These are phyloP conservation scores for Drosophila lini DNA, from an alignment of 1,140 invertebrate genomes.

Conservation along the genomic window DNA sequence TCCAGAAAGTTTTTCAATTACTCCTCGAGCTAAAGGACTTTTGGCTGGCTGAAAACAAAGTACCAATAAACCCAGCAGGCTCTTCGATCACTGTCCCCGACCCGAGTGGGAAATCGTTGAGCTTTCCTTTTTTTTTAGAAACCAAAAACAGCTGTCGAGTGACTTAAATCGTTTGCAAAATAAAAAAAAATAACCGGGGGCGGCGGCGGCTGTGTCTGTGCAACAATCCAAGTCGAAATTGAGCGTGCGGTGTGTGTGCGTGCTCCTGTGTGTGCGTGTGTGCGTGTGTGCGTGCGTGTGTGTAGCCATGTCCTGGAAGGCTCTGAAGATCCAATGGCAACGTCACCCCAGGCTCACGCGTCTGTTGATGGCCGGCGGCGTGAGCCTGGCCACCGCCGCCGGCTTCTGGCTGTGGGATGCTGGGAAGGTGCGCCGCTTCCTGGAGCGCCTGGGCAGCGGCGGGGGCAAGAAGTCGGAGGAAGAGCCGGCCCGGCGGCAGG, in stretches of 20 bases:
- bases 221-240: not conserved
- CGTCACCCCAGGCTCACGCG: constrained; percentile 1
- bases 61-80: not conserved
- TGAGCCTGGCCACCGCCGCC: constrained; percentile 26
- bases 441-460: constrained; percentile 38
- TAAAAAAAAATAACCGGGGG: not conserved
- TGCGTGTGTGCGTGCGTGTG: not conserved
- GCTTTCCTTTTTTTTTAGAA: not conserved
- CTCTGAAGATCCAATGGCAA: not conserved
- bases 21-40: not conserved
- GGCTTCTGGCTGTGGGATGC: constrained; percentile 68
- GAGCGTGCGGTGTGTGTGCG: not conserved
- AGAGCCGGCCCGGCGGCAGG: constrained; percentile 64
- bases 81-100: not conserved
- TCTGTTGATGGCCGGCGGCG: not conserved
- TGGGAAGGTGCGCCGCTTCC: constrained; percentile 55
- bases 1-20: constrained; percentile 9
- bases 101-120: too few relatives aligned
- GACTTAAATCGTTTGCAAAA: not conserved
- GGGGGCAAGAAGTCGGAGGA: constrained; percentile 59
- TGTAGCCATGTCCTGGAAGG: constrained; percentile 2
- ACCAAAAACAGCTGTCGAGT: not conserved
- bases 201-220: constrained; percentile 5
- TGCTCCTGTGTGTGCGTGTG: not conserved
- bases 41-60: not conserved